A percentile compares a stretch with the other conserved stretches of the same genome.
These are phyloP conservation scores for Drosophila sordidapex DNA, from an alignment of 2,888 invertebrate species.

Conservation along the genomic window DNA sequence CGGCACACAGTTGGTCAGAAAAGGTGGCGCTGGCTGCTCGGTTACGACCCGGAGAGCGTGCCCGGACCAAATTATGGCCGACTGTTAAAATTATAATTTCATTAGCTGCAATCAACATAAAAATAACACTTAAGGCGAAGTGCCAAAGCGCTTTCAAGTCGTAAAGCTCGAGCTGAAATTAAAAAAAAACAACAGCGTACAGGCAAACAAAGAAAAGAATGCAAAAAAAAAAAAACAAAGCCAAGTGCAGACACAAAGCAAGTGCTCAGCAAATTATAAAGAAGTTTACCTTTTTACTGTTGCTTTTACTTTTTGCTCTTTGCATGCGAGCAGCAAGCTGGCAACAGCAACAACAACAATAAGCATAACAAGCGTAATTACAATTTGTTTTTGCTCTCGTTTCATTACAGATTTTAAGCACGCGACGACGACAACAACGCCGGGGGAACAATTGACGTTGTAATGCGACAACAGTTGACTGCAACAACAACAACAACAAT, in stretches of 20 bases:
- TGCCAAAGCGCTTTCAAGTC: conserved; percentile 73
- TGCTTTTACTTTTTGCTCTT: conserved; percentile 55
- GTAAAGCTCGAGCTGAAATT: conserved; percentile 68
- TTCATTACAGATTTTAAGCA: conserved; percentile 80
- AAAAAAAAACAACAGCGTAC: conserved; percentile 37
- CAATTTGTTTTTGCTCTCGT: conserved; percentile 67
- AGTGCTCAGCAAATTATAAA: conserved; percentile 64
- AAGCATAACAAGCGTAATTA: conserved; percentile 73
- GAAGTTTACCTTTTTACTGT: conserved; percentile 67
- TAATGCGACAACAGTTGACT: conserved; percentile 79
- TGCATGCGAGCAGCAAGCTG: conserved; percentile 51
- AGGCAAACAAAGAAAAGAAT: conserved; percentile 30
- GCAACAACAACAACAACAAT: conserved; percentile 32
- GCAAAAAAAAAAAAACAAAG: conserved; percentile 39
- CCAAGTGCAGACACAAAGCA: conserved; percentile 30
- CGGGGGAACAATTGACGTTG: conserved; percentile 72
- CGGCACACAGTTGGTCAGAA: conserved; percentile 59
- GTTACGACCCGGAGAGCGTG: conserved; percentile 15
- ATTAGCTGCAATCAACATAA: conserved; percentile 81
- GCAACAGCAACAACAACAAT: conserved; percentile 36
- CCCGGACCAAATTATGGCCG: conserved; percentile 43
- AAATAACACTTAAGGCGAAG: conserved; percentile 77
- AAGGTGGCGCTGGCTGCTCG: conserved; percentile 44
- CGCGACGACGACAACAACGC: conserved; percentile 43
- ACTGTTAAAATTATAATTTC: conserved; percentile 76